These are phyloP conservation scores for Tragelaphus buxtoni DNA, from an alignment of 2,113 vertebrate species.

Conservation along the genomic window DNA sequence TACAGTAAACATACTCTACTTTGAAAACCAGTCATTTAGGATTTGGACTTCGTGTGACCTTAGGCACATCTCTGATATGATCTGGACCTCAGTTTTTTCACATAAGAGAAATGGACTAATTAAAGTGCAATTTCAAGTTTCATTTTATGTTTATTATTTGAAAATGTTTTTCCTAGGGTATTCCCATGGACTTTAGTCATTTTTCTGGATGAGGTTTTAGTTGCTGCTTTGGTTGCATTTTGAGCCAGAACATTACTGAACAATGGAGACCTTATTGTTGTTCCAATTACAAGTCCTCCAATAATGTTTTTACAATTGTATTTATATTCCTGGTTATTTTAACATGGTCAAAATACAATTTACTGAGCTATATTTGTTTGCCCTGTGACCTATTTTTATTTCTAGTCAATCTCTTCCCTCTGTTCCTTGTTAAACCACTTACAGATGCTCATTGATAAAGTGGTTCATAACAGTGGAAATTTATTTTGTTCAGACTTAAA, in stretches of 20 bases:
- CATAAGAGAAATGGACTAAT: background rate
- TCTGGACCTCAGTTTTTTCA: background rate
- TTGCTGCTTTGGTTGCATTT: background rate
- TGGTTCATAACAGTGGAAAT: background rate
- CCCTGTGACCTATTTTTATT: background rate
- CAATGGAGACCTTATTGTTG: background rate
- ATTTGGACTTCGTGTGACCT: background rate
- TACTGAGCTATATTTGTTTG: background rate
- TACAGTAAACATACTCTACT: background rate
- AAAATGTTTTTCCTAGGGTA: background rate
- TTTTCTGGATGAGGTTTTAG: background rate
- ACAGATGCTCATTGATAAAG: background rate
- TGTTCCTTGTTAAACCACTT: slow-evolving; percentile 10
- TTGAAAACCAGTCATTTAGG: background rate
- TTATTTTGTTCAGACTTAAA: slow-evolving; percentile 3
- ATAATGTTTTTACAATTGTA: background rate
- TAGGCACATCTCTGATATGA: background rate
- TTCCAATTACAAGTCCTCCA: background rate
- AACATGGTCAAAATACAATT: background rate
- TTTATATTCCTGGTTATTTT: background rate
- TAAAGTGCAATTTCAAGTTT: background rate
- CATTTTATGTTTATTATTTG: background rate
- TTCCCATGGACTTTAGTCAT: background rate
- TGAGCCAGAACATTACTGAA: slow-evolving; percentile 7
- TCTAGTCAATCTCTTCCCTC: background rate